Evolutionary conservation across 2,113 vertebrate species (phyloP).

Genomic region (Thunnus maccoyii): DNA sequence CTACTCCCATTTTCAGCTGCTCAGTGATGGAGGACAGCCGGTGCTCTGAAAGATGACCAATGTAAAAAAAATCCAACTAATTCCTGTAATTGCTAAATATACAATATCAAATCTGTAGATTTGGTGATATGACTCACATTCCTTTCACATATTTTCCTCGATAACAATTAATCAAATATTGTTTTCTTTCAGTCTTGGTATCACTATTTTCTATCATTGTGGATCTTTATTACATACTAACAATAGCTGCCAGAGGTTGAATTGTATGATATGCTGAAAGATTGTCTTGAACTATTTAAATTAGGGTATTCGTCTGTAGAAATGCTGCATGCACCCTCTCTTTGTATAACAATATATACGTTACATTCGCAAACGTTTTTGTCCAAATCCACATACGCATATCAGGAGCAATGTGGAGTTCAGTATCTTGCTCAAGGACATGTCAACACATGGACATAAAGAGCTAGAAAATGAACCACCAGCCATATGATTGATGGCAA

Average conservation of each 20-base stretch:
- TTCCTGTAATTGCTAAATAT: too few relatives aligned
- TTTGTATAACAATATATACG: too few relatives aligned
- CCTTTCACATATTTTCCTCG: neutral
- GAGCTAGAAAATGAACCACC: neutral
- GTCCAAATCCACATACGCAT: too few relatives aligned
- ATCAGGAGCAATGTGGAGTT: too few relatives aligned
- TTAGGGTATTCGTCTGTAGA: too few relatives aligned
- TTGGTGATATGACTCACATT: neutral
- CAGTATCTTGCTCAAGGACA: too few relatives aligned
- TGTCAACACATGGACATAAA: too few relatives aligned
- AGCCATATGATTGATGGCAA: neutral
- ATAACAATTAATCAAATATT: neutral
- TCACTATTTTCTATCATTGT: neutral
- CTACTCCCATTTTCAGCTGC: conserved; percentile 8
- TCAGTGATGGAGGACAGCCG: conserved; percentile 7
- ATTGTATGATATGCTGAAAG: neutral
- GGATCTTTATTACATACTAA: neutral
- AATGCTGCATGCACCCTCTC: too few relatives aligned
- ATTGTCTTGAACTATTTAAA: neutral
- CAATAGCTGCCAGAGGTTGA: neutral
- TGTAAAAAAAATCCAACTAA: too few relatives aligned
- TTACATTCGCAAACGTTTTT: too few relatives aligned
- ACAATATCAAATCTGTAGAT: too few relatives aligned
- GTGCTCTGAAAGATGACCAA: too few relatives aligned
- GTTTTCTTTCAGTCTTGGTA: neutral